Evolutionary conservation across 92 coral and sea anemone genomes (phyloP), one percentile per base, ranked within the genome.

Genomic region (Bergia puertoricense): DNA sequence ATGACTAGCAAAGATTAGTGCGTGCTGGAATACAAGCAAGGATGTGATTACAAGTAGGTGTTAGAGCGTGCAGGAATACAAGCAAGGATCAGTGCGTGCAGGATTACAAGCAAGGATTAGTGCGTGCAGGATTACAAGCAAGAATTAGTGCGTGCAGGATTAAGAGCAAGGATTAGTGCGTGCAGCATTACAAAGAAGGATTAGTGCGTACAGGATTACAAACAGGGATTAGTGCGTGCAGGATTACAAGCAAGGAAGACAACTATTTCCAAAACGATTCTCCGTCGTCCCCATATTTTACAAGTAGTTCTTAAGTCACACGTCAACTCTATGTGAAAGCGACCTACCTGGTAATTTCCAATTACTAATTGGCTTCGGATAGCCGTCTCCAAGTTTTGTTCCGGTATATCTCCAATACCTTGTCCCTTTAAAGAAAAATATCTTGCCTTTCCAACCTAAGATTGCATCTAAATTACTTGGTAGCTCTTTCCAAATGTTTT

Each of bases 341-440:
- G 42, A 69, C 88, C 72, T 81, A 88, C 91, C 79, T 20, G 91
- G 88, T 18, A 88, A 62, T 0, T 72, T 43, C 94, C 88, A 89
- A 66, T 65, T 65, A 30, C 88, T 79, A 38, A 86, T 57, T 43
- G 76, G 43, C 78, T 72, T 85, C 45, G 94, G 94, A 50, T 89
- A 92, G 42, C 89, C 88, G 54, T 23, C 20, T 16, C 67, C 54
- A 10, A 88, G 80, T 20, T 45, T 81, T n/a, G 65, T 69, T 62
- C 75, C 81, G 10, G 30, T 2, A 43, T 88, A 88, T 45, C 68
- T 51, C 91, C 91, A 85, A 57, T 92, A 92, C 85, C 40, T 72
- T n/a, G 65, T 74, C 46, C 92, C 94, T 86, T 92, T 92, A 56
- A 92, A 92, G 91, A 92, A 90, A 50, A 89, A 91, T n/a, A 91